These are phyloP conservation scores for Carabus problematicus DNA, from an alignment of 2,888 invertebrate species.

Conservation along the genomic window DNA sequence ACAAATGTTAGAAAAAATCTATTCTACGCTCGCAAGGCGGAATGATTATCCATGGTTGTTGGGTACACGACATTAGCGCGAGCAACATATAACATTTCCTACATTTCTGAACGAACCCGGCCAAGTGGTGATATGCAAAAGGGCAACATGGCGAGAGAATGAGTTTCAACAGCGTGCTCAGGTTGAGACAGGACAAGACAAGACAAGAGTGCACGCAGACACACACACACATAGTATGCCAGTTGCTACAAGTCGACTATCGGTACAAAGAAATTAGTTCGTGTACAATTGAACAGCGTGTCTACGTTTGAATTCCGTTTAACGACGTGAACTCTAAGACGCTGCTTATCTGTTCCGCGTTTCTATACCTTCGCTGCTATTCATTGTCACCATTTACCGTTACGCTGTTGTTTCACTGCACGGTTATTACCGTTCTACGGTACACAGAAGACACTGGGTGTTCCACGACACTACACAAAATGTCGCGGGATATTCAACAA, in stretches of 20 bases:
- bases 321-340: constrained; percentile 10
- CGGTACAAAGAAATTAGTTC: constrained; percentile 3
- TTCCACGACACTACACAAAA: neutral
- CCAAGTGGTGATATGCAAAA: neutral
- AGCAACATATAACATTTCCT: constrained; percentile 7
- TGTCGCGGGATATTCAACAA: no score
- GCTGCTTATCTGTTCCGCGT: constrained; percentile 16
- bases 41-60: no score
- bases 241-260: neutral
- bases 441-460: constrained; percentile 1
- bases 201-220: neutral
- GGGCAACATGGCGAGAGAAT: neutral
- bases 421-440: constrained; percentile 8
- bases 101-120: neutral
- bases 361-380: constrained; percentile 5
- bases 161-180: neutral
- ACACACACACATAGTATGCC: no score
- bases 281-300: constrained; percentile 1
- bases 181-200: neutral
- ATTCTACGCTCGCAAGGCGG: no score
- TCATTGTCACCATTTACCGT: constrained; percentile 26
- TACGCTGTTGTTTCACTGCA: constrained; percentile 11
- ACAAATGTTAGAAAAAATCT: constrained; percentile 10
- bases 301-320: constrained; percentile 15
- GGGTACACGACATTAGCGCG: constrained; percentile 9